Base-by-base conservation (phyloP, 53 echinoderm and acorn worm species). In the Echinometra lucunter region DNA sequence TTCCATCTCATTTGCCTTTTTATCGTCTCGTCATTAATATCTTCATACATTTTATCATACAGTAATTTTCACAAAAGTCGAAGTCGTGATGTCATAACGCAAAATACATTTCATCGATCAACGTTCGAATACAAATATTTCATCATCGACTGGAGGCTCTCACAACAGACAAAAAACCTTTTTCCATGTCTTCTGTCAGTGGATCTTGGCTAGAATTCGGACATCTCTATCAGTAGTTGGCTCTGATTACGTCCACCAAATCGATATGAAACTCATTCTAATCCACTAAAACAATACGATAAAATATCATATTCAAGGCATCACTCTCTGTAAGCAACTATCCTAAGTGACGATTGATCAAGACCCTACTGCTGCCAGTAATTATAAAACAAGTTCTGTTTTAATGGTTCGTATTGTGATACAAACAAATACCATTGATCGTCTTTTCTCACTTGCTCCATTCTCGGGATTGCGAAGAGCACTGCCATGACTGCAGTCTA, bases 211-310 rank as follows among this genome's bases (percentile, higher is more conserved):
- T n/a, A 28, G 85, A 85, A 47, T 49, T 85, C 85, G 85, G 85
- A 85, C 85, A 85, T 85, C 85, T 85, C 85, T 28, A 47, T 85
- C 85, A 85, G n/a, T 85, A 49, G 49, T 27, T n/a, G 85, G 85
- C 45, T 85, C 11, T 85, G 85, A 85, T 85, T 85, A 85, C 44
- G 85, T 49, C 85, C 85, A 28, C 53, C 85, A 49, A 85, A 85
- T 85, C 85, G 85, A 85, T 85, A 25, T 25, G 49, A 85, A 85
- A 85, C 85, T 85, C 47, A 19, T n/a, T 85, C 45, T 85, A 85
- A 85, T 85, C 85, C 85, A 85, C 49, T 85, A 85, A 85, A 85
- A 85, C 85, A 85, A 85, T 85, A 85, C 85, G 12, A 45, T 49
- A 85, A 27, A 85, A 25, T 85, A 85, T 85, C 85, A 85, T 85